phyloP scores from a whole-genome alignment of 2,888 invertebrate genomes.

The Trachelus tabidus region DNA sequence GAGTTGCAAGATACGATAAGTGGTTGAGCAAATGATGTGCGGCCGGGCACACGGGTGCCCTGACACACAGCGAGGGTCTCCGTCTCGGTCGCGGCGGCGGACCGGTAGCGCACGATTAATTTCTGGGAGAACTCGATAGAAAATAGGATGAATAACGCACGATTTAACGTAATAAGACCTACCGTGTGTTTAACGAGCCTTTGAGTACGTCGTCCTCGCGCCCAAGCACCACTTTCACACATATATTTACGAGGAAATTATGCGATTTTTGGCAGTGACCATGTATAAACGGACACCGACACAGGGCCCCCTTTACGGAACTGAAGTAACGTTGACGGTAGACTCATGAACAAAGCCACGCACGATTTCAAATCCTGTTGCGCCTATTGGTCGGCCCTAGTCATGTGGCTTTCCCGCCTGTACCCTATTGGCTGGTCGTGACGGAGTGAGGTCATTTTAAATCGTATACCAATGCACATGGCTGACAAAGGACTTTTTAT shows the following conservation, averaged over 20 bases:
- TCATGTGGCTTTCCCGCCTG: slow-evolving; percentile 69
- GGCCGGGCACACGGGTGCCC: background rate
- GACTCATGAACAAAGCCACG: slow-evolving; percentile 65
- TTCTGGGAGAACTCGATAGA: background rate
- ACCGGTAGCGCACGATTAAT: slow-evolving; percentile 31
- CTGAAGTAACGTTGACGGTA: slow-evolving; percentile 62
- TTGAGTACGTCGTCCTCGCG: slow-evolving; percentile 47
- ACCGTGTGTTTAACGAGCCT: slow-evolving; percentile 52
- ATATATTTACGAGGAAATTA: slow-evolving; percentile 49
- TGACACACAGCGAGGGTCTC: slow-evolving; percentile 3
- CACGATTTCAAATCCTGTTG: slow-evolving; percentile 68
- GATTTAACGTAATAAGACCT: slow-evolving; percentile 29
- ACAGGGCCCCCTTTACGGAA: slow-evolving; percentile 64
- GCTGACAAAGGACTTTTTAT: slow-evolving; percentile 34
- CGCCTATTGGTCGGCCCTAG: slow-evolving; percentile 66
- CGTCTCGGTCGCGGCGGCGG: slow-evolving; percentile 20
- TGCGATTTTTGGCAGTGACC: slow-evolving; percentile 53
- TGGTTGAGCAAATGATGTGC: background rate
- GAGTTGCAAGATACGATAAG: background rate
- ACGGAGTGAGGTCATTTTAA: slow-evolving; percentile 47
- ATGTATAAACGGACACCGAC: slow-evolving; percentile 62
- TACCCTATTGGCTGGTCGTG: slow-evolving; percentile 64
- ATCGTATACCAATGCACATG: slow-evolving; percentile 45
- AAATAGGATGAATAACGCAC: slow-evolving; percentile 1
- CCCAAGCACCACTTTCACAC: slow-evolving; percentile 53